Evolutionary conservation across 2,113 vertebrate genomes (phyloP).

Genomic region (Ammospiza caudacuta): DNA sequence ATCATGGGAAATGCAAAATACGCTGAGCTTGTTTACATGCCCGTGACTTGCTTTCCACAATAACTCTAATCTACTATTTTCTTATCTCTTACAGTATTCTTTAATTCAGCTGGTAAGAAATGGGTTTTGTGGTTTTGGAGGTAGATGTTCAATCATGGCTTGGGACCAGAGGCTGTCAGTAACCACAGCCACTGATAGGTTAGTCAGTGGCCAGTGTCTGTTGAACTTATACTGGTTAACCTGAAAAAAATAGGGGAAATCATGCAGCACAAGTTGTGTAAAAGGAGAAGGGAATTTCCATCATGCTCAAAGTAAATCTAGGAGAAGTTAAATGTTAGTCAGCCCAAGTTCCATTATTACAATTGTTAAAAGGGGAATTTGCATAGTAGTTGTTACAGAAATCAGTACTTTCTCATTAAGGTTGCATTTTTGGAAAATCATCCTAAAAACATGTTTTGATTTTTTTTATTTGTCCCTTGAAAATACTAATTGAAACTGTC

Average conservation of each 20-base stretch:
- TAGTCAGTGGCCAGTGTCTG: background rate
- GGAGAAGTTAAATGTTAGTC: background rate
- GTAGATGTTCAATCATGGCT: background rate
- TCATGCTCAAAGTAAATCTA: background rate
- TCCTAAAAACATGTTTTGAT: background rate
- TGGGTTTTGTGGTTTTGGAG: background rate
- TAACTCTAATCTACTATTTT: background rate
- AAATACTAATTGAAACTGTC: background rate
- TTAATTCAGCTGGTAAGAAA: background rate
- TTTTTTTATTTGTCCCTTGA: background rate
- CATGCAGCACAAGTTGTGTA: fast-evolving
- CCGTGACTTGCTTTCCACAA: background rate
- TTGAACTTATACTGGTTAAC: background rate
- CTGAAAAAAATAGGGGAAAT: background rate
- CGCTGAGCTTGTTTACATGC: background rate
- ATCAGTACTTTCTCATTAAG: background rate
- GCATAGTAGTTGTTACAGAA: background rate
- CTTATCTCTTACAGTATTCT: background rate
- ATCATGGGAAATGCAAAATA: background rate
- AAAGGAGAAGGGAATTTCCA: background rate
- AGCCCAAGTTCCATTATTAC: background rate
- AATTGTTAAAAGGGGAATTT: background rate
- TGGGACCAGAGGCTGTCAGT: background rate
- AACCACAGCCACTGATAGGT: background rate
- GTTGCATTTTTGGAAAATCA: background rate